Evolutionary conservation across 23 tunicate genomes (phyloP).

Genomic region (Styela clava): DNA sequence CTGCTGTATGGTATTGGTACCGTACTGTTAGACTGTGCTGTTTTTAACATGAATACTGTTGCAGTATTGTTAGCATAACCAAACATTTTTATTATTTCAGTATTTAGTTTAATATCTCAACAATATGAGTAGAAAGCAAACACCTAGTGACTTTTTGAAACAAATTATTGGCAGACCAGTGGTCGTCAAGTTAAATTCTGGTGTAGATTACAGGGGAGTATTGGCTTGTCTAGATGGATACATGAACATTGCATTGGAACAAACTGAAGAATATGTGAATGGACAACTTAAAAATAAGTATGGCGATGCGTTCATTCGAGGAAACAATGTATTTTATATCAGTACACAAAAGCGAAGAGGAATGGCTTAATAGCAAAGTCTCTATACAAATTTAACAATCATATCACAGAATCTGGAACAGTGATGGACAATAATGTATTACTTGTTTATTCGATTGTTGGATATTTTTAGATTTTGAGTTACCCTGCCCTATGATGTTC

Average conservation of each 20-base stretch:
- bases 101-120: neutral
- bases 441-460: neutral
- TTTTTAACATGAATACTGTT: no score
- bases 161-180: conserved; percentile 98
- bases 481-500: no score
- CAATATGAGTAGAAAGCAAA: conserved; percentile 85
- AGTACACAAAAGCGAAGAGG: conserved; percentile 86
- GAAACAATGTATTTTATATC: conserved; percentile 95
- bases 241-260: conserved; percentile 99
- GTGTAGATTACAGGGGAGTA: conserved; percentile 98
- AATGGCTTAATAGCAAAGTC: conserved; percentile 9
- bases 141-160: conserved; percentile 95
- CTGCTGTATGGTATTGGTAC: no score
- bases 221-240: conserved; percentile 97
- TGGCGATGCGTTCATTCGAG: conserved; percentile 97
- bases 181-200: conserved; percentile 96
- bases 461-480: neutral
- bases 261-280: conserved; percentile 97
- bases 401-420: neutral
- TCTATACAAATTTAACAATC: no score
- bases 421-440: neutral
- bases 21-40: no score
- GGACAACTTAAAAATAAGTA: conserved; percentile 97
- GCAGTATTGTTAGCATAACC: no score
- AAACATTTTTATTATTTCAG: no score